phyloP scores from a whole-genome alignment of 1,140 invertebrate species.

The Ridgeia piscesae region DNA sequence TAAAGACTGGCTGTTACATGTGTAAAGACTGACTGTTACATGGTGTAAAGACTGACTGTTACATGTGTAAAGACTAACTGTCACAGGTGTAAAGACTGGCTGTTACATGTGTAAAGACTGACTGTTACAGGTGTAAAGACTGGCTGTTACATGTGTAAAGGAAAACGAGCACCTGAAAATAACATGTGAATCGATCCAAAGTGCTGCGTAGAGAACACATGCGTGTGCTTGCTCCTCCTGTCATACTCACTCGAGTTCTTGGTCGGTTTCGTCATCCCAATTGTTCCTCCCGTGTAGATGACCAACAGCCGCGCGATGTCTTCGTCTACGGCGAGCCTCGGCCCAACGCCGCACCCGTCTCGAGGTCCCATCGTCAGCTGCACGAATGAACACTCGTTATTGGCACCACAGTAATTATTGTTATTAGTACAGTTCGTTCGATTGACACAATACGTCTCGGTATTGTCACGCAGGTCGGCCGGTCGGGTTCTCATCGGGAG shows the following conservation, averaged over 20 bases:
- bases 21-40: no score
- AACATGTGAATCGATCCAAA: no score
- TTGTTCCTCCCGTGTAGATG: constrained; percentile 30
- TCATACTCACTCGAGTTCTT: not conserved
- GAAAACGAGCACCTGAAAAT: no score
- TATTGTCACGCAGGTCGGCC: not conserved
- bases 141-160: no score
- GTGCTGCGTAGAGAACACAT: not conserved
- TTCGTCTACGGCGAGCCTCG: not conserved
- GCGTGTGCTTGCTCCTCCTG: not conserved
- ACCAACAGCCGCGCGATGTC: constrained; percentile 13
- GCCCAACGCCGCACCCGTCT: not conserved
- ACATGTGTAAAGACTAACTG: no score
- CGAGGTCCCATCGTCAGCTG: not conserved
- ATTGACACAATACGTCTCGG: not conserved
- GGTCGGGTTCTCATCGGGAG: not conserved
- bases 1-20: no score
- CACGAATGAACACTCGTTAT: not conserved
- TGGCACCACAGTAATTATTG: no score
- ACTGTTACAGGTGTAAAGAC: no score
- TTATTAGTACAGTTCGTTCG: not conserved
- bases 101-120: no score
- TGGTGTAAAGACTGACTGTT: no score
- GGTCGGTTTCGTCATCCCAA: constrained; percentile 26
- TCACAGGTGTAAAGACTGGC: no score